Evolutionary conservation across 2,888 invertebrate species (phyloP), one percentile per base, ranked within the genome.

Genomic region (Diachrysia chrysitis): DNA sequence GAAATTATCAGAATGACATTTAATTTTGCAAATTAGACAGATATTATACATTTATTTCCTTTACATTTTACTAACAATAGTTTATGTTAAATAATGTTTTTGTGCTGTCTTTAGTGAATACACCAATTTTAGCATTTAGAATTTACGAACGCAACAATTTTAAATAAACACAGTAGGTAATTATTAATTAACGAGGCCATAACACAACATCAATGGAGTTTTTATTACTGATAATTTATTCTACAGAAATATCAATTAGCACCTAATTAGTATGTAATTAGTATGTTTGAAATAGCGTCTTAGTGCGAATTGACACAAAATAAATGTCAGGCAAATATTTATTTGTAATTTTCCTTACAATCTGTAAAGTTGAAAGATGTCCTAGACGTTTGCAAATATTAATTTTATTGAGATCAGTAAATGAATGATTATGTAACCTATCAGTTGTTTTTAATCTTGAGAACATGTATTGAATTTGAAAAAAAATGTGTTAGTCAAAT

Each of bases 211-310:
- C 48, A 51, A 10, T 51, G 9, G 32, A n/a, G 5, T 14, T 19
- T 51, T 21, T 51, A 51, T 21, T 10, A 51, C 48, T 7, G 17
- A 62, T 37, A 17, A n/a, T 0, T 10, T n/a, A 17, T 48, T 1
- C 12, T 42, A n/a, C 25, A 60, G 55, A 63, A 60, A 51, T 25
- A 35, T 42, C n/a, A 37, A 53, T 66, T 67, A 61, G 46, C 53
- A 3, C 29, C 7, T 61, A 32, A 57, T 54, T 63, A 48, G 53
- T 42, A 14, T 42, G 42, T 63, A 51, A 51, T 57, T 48, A 57
- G 46, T 25, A 1, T 78, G 14, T 63, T 67, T 67, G 60, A 63
- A 17, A 9, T 77, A 35, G 58, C 73, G 67, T 53, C 14, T 10
- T 9, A 46, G 35, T 63, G 78, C 10, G 25, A 72, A 70, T 42